These are phyloP conservation scores for Chaenocephalus aceratus DNA, from an alignment of 2,113 vertebrate species.

Conservation along the genomic window DNA sequence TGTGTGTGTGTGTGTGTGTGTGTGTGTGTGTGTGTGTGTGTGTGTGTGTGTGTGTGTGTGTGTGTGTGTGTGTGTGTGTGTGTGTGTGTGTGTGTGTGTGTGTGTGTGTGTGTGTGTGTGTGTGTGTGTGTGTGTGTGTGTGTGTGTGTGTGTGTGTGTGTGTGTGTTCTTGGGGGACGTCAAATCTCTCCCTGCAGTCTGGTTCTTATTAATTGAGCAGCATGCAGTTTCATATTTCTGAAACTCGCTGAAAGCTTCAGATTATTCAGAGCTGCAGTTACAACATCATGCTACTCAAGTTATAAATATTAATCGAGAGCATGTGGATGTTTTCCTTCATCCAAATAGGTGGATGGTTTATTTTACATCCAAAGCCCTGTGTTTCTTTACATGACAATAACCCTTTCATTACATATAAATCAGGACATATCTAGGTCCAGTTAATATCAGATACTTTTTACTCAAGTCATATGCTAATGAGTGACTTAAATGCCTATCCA, in stretches of 20 bases:
- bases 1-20: slow-evolving; percentile 7
- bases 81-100: slow-evolving; percentile 7
- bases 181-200: slow-evolving; percentile 42
- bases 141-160: background rate
- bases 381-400: too few relatives aligned
- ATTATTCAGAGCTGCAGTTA: background rate
- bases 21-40: slow-evolving; percentile 13
- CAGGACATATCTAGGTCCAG: too few relatives aligned
- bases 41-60: background rate
- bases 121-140: background rate
- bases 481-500: too few relatives aligned
- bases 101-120: slow-evolving; percentile 14
- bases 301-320: too few relatives aligned
- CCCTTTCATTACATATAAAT: too few relatives aligned
- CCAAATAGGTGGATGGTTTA: too few relatives aligned
- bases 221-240: background rate
- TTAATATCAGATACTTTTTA: too few relatives aligned
- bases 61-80: slow-evolving; percentile 7
- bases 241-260: background rate
- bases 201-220: slow-evolving; percentile 47
- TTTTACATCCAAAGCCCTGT: too few relatives aligned
- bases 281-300: background rate
- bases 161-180: background rate
- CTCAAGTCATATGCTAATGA: too few relatives aligned
- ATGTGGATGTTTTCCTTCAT: too few relatives aligned